phyloP scores from a whole-genome alignment of 1,140 invertebrate species.

The Mycetomoellerius zeteki region DNA sequence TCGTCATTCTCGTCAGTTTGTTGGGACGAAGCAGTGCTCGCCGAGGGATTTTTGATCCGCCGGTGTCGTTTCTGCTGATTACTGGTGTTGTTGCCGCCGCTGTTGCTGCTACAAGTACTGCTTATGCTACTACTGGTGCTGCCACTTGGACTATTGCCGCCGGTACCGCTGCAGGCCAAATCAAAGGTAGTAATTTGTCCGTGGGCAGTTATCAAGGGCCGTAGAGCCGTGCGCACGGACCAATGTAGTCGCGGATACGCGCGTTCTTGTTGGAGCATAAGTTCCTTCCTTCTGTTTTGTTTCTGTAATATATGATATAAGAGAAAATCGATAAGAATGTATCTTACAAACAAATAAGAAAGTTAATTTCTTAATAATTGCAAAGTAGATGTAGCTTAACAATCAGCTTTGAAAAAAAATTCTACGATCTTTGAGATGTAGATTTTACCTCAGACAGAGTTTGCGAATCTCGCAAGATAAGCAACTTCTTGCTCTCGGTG shows the following conservation, averaged over 20 bases:
- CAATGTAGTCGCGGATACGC: constrained; percentile 91
- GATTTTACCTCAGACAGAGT: constrained; percentile 57
- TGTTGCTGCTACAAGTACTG: constrained; percentile 36
- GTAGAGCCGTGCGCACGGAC: constrained; percentile 90
- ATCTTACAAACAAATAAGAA: not conserved
- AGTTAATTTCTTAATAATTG: not conserved
- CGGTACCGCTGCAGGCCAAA: constrained; percentile 65
- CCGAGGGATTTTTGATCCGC: constrained; percentile 77
- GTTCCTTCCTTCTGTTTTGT: constrained; percentile 90
- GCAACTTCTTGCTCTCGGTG: constrained; percentile 90
- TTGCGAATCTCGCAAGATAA: constrained; percentile 89
- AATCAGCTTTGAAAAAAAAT: not conserved
- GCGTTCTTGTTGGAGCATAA: constrained; percentile 92
- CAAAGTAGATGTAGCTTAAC: not conserved
- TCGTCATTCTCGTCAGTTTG: constrained; percentile 82
- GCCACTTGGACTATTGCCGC: constrained; percentile 61
- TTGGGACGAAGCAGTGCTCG: constrained; percentile 41
- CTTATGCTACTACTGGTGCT: constrained; percentile 72
- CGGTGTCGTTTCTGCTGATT: constrained; percentile 76
- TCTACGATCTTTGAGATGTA: not conserved
- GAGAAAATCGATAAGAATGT: not conserved
- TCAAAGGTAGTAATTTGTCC: constrained; percentile 71
- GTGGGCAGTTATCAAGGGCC: constrained; percentile 89
- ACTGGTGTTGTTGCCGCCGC: not conserved
- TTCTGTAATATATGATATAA: constrained; percentile 86